Evolutionary conservation across 2,797 vertebrate species (phyloP).

Genomic region (Decapterus maruadsi): DNA sequence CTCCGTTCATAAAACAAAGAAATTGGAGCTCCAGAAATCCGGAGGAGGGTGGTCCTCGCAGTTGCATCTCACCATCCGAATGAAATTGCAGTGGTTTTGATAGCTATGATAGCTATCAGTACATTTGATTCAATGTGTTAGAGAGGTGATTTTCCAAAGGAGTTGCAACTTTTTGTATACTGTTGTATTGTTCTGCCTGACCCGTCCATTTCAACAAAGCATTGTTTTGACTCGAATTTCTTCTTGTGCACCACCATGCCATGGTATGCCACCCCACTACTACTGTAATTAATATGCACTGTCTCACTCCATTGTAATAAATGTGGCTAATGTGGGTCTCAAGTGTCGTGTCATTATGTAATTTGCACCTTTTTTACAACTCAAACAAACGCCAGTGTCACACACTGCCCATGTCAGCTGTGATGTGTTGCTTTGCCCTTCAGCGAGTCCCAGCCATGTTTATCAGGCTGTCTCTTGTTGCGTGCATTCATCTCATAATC

Average conservation of each 20-base stretch:
- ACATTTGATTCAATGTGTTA: slow-evolving; percentile 36
- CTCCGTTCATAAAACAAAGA: slow-evolving; percentile 24
- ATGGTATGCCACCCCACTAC: slow-evolving; percentile 73
- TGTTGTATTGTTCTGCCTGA: slow-evolving; percentile 53
- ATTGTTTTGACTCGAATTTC: slow-evolving; percentile 50
- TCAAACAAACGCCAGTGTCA: slow-evolving; percentile 26
- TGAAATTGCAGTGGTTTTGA: slow-evolving; percentile 46
- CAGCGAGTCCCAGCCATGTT: slow-evolving; percentile 30
- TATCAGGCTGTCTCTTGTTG: slow-evolving; percentile 31
- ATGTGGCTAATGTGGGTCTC: slow-evolving; percentile 72
- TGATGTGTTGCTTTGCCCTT: slow-evolving; percentile 68
- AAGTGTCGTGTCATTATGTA: slow-evolving; percentile 29
- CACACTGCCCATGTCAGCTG: slow-evolving; percentile 21
- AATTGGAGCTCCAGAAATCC: slow-evolving; percentile 28
- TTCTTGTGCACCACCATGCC: slow-evolving; percentile 54
- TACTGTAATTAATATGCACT: slow-evolving; percentile 85
- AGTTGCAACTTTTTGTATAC: slow-evolving; percentile 47
- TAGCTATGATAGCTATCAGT: slow-evolving; percentile 22
- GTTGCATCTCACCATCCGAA: slow-evolving; percentile 39
- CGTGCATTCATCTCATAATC: slow-evolving; percentile 29
- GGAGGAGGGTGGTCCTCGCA: slow-evolving; percentile 30
- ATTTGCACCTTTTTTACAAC: slow-evolving; percentile 3
- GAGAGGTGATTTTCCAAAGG: slow-evolving; percentile 30
- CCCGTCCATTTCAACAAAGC: slow-evolving; percentile 47
- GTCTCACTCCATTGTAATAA: slow-evolving; percentile 81